A percentile compares a stretch with the other conserved stretches of the same genome.
Evolutionary conservation across 1,140 invertebrate species (phyloP).

Genomic region (Dendroctonus ponderosae): DNA sequence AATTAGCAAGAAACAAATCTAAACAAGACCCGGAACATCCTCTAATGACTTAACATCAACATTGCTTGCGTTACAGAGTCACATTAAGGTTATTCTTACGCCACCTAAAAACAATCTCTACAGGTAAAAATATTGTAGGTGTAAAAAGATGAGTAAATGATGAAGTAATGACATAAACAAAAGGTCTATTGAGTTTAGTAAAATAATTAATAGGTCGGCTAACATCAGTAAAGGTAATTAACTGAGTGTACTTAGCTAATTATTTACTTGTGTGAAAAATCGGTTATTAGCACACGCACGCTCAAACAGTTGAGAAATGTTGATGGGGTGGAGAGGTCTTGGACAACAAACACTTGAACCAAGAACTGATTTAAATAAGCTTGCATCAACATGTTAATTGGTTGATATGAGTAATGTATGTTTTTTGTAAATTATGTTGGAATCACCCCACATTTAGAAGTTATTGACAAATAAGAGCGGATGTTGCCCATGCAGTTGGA

Average conservation of each 20-base stretch:
- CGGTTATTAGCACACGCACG: no score
- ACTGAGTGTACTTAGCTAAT: neutral
- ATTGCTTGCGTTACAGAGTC: neutral
- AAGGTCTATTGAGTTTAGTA: neutral
- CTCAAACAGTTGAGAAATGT: no score
- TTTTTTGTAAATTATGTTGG: no score
- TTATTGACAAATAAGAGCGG: no score
- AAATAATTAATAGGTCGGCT: neutral
- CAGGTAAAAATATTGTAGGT: neutral
- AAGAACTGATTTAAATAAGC: no score
- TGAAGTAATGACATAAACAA: neutral
- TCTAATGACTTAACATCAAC: neutral
- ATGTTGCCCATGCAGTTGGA: no score
- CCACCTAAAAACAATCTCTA: conserved; percentile 1
- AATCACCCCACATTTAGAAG: no score
- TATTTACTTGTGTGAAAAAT: no score
- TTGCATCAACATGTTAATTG: no score
- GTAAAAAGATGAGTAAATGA: neutral
- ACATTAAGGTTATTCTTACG: conserved; percentile 1
- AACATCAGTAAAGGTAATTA: neutral
- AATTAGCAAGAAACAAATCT: neutral
- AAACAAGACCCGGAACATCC: neutral
- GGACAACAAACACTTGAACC: no score
- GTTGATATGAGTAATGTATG: no score
- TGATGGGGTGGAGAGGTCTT: no score